A percentile compares a stretch with the other conserved stretches of the same genome.
Conservation (phyloP, 2,888 invertebrate species). For the Drosophila paracracens region DNA sequence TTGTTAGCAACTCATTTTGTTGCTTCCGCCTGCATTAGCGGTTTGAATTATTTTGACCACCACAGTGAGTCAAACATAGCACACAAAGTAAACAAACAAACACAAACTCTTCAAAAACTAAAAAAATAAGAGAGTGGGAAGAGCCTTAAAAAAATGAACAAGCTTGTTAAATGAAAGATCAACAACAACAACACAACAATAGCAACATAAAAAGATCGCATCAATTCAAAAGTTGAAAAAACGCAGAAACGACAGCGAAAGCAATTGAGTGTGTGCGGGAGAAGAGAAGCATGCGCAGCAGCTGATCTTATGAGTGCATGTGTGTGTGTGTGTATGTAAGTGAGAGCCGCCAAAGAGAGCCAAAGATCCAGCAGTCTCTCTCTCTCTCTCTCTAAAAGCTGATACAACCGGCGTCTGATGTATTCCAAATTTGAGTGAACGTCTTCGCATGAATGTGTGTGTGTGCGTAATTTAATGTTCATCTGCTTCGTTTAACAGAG, state of each 20-base stretch:
- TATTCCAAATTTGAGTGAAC: constrained; percentile 5
- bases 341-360: constrained; percentile 12
- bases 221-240: constrained; percentile 22
- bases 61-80: neutral
- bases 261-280: constrained; percentile 10
- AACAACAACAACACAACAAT: neutral
- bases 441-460: neutral
- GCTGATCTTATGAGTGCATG: constrained; percentile 36
- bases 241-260: constrained; percentile 40
- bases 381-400: constrained; percentile 10
- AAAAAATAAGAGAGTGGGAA: constrained; percentile 11
- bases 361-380: neutral
- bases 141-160: constrained; percentile 11
- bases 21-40: neutral
- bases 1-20: neutral
- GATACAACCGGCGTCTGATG: constrained; percentile 25
- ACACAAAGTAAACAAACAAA: neutral
- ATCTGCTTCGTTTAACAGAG: constrained; percentile 5
- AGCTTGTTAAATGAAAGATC: constrained; percentile 9
- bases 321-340: neutral
- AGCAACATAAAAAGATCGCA: constrained; percentile 11
- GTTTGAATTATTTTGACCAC: neutral
- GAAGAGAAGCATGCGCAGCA: constrained; percentile 31
- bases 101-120: neutral
- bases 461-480: constrained; percentile 1